Base-by-base conservation (phyloP, 1,140 invertebrate species). In the Hirudo medicinalis region DNA sequence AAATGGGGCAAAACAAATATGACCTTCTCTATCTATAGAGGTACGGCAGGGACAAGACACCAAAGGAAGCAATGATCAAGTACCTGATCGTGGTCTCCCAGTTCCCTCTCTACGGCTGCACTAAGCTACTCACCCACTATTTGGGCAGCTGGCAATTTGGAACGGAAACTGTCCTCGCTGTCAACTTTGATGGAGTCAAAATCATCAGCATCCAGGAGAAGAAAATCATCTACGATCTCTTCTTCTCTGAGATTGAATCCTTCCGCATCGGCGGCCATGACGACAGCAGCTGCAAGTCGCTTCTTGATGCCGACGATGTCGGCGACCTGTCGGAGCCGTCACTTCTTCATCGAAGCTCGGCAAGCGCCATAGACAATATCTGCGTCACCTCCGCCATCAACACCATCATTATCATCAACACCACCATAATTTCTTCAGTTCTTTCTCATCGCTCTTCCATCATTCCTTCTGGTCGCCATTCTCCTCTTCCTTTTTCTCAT, bases 81-180 rank as follows among this genome's bases (percentile, higher is more conserved):
- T 96, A 96, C 80, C 82, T 97, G 66, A 93, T 92, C 0, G 94
- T 92, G 78, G 93, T 97, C 0, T 96, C 95, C 91, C 93, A 97
- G 81, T 97, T 94, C 81, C 91, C 93, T 0, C 84, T 96, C 0
- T 96, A 96, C 78, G 94, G 93, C 2, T 94, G 91, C 68, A 94
- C 92, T 0, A 88, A 95, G 83, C 96, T 91, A 81, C 88, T 88
- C 53, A 93, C 95, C 40, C 90, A 89, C 0, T 95, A 95, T 79
- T 87, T 91, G 74, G 91, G 91, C 3, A 90, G 91, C 78, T 92
- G 92, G 90, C 90, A 90, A 11, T 93, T 94, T 78, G 91, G 85
- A 54, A 86, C 86, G 75, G 84, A 83, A 70, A 78, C 87, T 11
- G 86, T 92, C 19, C 83, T 96, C 19, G 94, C 92, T 22, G 87